These are phyloP conservation scores for Parotia lawesii DNA, from an alignment of 2,113 vertebrate species.

Conservation along the genomic window DNA sequence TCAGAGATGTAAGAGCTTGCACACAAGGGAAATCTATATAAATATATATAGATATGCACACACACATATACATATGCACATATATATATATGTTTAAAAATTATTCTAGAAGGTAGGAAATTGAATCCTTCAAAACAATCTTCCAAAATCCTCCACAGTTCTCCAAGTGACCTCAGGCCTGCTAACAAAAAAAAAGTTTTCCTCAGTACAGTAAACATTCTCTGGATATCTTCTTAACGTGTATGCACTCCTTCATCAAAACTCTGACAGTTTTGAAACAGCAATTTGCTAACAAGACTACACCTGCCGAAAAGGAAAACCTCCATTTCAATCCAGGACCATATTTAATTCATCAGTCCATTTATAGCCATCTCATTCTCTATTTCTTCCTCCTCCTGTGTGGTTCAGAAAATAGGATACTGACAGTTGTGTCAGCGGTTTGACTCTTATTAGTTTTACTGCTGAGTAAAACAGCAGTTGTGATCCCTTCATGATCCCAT, in stretches of 20 bases:
- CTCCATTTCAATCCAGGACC: background rate
- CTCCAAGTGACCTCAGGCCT: background rate
- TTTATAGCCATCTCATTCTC: background rate
- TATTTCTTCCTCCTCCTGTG: background rate
- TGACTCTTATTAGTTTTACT: background rate
- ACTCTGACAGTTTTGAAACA: background rate
- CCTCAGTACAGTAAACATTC: background rate
- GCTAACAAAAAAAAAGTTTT: background rate
- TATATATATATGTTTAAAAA: background rate
- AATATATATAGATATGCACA: background rate
- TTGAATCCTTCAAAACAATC: background rate
- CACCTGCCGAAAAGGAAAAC: background rate
- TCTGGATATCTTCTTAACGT: background rate
- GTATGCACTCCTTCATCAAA: background rate
- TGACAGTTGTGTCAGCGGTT: background rate
- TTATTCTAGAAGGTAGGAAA: background rate
- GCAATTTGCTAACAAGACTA: constrained; percentile 5
- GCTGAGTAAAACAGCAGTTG: constrained; percentile 9
- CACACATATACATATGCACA: background rate
- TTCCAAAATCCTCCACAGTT: background rate
- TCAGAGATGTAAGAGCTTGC: background rate
- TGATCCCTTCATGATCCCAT: background rate
- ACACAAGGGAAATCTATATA: background rate
- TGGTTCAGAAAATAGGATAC: background rate
- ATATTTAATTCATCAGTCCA: background rate